Evolutionary conservation across 2,797 vertebrate genomes (phyloP).

Genomic region (Rhynchotus rufescens): DNA sequence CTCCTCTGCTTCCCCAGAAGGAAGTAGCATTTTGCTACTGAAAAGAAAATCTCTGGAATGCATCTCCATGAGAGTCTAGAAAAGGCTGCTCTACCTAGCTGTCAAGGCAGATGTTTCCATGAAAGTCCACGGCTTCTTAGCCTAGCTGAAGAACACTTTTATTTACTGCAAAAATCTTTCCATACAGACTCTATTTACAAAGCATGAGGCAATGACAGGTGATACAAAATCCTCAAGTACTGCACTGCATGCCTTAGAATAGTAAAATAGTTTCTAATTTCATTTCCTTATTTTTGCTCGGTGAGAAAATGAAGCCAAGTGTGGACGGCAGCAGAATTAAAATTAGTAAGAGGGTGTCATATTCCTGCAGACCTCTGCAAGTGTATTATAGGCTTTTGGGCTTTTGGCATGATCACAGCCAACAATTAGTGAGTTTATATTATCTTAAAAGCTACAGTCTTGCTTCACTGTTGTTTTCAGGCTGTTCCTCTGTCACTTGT

Average conservation of each 20-base stretch:
- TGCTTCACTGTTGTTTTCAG: conserved; percentile 9
- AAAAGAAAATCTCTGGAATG: background rate
- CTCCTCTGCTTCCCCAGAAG: background rate
- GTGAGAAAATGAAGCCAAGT: background rate
- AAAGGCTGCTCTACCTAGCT: background rate
- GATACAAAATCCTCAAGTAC: background rate
- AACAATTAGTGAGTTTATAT: conserved; percentile 3
- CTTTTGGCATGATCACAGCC: conserved; percentile 18
- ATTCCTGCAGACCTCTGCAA: background rate
- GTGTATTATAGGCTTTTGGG: background rate
- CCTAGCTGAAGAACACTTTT: background rate
- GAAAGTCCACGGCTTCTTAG: background rate
- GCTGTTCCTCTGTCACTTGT: conserved; percentile 2
- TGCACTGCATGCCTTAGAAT: background rate
- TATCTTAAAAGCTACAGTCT: conserved; percentile 42
- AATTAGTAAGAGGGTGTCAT: background rate
- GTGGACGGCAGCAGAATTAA: background rate
- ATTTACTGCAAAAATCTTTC: background rate
- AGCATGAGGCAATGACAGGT: background rate
- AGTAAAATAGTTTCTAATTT: background rate
- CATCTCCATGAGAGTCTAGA: background rate
- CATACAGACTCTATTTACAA: background rate
- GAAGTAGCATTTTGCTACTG: background rate
- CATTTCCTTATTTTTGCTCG: background rate
- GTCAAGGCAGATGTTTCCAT: background rate